Percentiles rank a stretch among this genome's conserved stretches.
These are phyloP conservation scores for Chydorus sphaericus DNA, from an alignment of 2,888 invertebrate genomes.

Conservation along the genomic window DNA sequence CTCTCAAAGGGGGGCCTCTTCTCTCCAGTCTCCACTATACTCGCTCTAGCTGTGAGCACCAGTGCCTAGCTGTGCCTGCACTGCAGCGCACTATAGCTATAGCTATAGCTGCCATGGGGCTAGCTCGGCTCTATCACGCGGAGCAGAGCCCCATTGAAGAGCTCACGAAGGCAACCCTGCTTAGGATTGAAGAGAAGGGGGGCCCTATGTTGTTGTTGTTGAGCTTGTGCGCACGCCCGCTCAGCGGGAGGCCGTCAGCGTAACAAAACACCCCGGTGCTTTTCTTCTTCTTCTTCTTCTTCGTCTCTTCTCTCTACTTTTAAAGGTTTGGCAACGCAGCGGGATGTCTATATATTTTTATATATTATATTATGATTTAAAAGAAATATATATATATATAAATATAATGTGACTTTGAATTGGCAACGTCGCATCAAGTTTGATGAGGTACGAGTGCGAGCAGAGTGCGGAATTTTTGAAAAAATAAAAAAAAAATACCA, in stretches of 20 bases:
- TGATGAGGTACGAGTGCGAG: too few species aligned
- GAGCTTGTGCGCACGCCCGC: neutral
- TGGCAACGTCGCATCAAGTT: too few species aligned
- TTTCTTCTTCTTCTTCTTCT: neutral
- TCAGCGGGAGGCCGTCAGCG: conserved; percentile 2
- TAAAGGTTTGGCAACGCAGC: conserved; percentile 4
- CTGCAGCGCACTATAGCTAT: neutral
- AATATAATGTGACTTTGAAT: neutral
- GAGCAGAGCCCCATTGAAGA: neutral
- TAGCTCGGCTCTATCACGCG: too few species aligned
- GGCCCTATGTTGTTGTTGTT: too few species aligned
- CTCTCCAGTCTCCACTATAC: too few species aligned
- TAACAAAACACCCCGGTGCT: conserved; percentile 5
- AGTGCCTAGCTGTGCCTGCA: neutral
- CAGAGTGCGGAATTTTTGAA: too few species aligned
- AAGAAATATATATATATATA: neutral
- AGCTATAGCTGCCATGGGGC: neutral
- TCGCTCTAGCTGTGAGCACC: too few species aligned
- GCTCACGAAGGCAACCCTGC: neutral
- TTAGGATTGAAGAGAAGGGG: neutral
- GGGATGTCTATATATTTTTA: neutral
- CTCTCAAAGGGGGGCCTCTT: too few species aligned
- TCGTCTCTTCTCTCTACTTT: neutral
- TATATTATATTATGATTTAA: neutral
- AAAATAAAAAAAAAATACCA: too few species aligned